Evolutionary conservation across 2,113 vertebrate genomes (phyloP).

Genomic region (Tachycineta bicolor): DNA sequence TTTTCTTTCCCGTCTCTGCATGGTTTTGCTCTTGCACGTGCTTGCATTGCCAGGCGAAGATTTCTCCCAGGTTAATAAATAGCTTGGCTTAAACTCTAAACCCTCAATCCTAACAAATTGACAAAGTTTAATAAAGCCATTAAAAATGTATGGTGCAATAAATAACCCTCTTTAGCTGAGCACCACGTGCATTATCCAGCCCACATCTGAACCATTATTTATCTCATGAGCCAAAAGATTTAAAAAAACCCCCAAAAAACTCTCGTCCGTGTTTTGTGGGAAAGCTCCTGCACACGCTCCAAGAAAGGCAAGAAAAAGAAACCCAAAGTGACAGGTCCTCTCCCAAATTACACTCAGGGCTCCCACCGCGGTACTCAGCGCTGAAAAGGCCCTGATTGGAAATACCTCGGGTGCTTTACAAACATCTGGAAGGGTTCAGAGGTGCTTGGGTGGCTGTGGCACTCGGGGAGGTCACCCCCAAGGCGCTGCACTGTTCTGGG

Average conservation of each 20-base stretch:
- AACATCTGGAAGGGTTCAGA: constrained; percentile 68
- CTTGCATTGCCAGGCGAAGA: neutral
- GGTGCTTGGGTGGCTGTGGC: constrained; percentile 60
- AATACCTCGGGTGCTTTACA: neutral
- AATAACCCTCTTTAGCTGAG: neutral
- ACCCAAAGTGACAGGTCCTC: neutral
- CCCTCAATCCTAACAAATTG: neutral
- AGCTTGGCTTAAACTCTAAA: neutral
- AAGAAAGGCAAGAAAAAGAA: neutral
- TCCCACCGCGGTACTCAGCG: neutral
- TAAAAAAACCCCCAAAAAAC: neutral
- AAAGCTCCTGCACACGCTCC: neutral
- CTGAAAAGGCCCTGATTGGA: neutral
- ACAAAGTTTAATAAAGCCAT: neutral
- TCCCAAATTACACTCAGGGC: neutral
- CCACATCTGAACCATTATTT: constrained; percentile 11
- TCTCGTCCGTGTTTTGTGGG: neutral
- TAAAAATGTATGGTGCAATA: constrained; percentile 18
- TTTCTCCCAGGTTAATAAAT: neutral
- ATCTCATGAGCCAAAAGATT: neutral
- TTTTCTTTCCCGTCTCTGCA: neutral
- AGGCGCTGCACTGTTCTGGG: constrained; percentile 12
- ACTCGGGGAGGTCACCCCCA: constrained; percentile 34
- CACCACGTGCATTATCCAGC: neutral
- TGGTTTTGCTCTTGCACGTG: neutral